phyloP scores from a whole-genome alignment of 2,797 vertebrate species.

The Pelobates cultripes region DNA sequence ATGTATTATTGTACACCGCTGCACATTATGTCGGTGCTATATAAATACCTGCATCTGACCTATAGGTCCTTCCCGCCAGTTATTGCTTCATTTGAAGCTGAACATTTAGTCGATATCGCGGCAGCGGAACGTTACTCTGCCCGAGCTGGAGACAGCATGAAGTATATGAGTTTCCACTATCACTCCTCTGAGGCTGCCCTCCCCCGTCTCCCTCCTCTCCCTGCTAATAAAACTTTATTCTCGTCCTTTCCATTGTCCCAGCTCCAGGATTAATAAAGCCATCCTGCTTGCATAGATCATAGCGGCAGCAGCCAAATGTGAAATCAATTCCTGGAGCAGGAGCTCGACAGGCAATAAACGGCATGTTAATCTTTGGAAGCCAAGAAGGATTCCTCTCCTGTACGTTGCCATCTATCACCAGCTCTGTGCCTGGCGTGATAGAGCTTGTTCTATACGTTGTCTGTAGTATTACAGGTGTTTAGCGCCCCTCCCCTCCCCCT shows the following conservation, averaged over 20 bases:
- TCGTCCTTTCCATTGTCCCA: background rate
- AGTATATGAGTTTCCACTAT: background rate
- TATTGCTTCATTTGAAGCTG: background rate
- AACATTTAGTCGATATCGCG: background rate
- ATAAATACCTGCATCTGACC: background rate
- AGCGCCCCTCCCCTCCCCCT: too few relatives aligned
- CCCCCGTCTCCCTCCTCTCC: background rate
- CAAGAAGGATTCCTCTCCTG: conserved; percentile 40
- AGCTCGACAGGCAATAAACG: conserved; percentile 66
- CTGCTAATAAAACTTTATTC: conserved; percentile 40
- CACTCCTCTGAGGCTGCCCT: conserved; percentile 1
- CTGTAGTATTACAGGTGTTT: background rate
- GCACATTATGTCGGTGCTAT: background rate
- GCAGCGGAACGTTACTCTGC: conserved; percentile 2
- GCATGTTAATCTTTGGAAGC: conserved; percentile 62
- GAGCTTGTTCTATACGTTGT: too few relatives aligned
- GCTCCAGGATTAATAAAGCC: conserved; percentile 63
- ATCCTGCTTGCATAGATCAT: conserved; percentile 69
- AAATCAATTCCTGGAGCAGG: conserved; percentile 64
- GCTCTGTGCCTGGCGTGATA: background rate
- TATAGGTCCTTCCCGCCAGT: background rate
- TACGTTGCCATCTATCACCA: conserved; percentile 3
- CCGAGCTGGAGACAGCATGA: background rate
- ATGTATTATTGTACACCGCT: background rate
- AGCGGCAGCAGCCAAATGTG: conserved; percentile 61